Conservation (phyloP, 2,113 vertebrate species). For the Mellivora capensis region DNA sequence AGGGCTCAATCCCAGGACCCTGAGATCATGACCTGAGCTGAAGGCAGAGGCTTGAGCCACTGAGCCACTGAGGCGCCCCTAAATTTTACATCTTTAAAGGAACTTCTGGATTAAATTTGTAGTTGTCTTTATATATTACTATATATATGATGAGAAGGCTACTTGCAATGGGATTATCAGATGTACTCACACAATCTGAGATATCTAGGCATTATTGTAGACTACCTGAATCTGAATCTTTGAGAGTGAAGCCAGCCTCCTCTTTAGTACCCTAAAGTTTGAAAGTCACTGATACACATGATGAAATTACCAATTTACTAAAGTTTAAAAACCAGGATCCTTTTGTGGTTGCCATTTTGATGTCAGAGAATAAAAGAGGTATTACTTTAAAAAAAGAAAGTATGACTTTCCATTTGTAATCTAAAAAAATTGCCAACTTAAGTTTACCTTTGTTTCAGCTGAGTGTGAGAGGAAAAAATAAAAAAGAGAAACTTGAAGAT, state of each 20-base stretch:
- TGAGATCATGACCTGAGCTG: too few species aligned
- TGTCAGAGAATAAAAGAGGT: not conserved
- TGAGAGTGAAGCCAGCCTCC: not conserved
- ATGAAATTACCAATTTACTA: not conserved
- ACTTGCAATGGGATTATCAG: not conserved
- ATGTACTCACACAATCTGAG: not conserved
- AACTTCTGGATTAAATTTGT: not conserved
- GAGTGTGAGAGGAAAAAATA: conserved; percentile 98
- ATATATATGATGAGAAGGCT: not conserved
- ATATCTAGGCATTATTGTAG: not conserved
- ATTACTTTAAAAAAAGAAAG: not conserved
- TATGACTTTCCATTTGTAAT: conserved; percentile 21
- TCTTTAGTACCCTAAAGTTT: not conserved
- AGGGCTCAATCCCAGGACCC: too few species aligned
- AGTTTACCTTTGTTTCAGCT: conserved; percentile 85
- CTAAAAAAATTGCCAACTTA: conserved; percentile 37
- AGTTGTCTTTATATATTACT: not conserved
- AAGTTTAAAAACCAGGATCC: not conserved
- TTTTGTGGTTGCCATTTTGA: conserved; percentile 8
- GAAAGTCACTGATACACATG: not conserved
- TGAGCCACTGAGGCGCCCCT: too few species aligned
- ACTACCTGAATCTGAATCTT: not conserved
- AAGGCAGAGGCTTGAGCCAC: too few species aligned
- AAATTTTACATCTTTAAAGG: not conserved
- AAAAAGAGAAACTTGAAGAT: conserved; percentile 99